These are phyloP conservation scores for Sciurus carolinensis DNA, from an alignment of 2,797 vertebrate genomes.

Conservation along the genomic window DNA sequence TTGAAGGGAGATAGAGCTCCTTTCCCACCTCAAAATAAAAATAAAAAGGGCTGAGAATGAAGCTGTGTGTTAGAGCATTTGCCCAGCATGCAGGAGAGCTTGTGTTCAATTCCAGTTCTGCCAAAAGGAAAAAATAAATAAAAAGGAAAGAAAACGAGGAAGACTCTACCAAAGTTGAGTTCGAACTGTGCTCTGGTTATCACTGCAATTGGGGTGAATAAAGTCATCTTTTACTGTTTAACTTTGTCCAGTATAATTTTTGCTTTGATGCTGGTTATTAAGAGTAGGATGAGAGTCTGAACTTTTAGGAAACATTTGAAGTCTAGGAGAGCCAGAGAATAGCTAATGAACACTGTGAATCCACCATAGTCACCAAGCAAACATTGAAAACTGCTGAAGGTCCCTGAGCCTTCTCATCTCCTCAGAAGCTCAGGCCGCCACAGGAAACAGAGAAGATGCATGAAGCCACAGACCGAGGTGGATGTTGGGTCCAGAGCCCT, in stretches of 20 bases:
- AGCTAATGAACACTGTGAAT: too few species aligned
- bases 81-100: too few species aligned
- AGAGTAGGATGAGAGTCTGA: background rate
- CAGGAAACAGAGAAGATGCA: background rate
- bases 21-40: background rate
- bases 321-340: background rate
- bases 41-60: too few species aligned
- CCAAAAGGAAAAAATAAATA: too few species aligned
- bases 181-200: background rate
- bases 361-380: background rate
- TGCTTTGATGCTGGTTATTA: background rate
- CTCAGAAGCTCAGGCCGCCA: background rate
- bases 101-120: too few species aligned
- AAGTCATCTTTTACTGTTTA: background rate
- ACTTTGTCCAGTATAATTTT: background rate
- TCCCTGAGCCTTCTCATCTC: background rate
- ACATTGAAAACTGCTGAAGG: background rate
- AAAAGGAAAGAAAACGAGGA: background rate
- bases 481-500: background rate
- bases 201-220: too few species aligned
- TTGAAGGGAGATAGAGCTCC: background rate
- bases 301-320: background rate
- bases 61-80: too few species aligned
- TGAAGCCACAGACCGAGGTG: background rate
- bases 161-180: background rate